Evolutionary conservation across 1,140 invertebrate genomes (phyloP).

Genomic region (Acromyrmex heyeri): DNA sequence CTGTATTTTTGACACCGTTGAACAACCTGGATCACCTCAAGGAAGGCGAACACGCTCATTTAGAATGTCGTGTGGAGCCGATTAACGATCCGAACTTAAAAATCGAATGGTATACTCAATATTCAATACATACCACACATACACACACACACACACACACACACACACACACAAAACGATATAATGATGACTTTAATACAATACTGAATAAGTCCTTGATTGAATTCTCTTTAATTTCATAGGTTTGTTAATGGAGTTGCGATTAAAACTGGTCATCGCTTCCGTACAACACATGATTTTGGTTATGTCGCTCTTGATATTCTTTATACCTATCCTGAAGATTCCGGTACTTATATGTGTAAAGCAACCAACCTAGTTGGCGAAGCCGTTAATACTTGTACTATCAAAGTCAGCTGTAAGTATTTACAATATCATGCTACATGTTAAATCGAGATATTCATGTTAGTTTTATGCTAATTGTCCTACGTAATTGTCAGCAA

Average conservation of each 20-base stretch:
- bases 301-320: slow-evolving; percentile 98
- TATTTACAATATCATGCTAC: slow-evolving; percentile 37
- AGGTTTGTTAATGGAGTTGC: slow-evolving; percentile 85
- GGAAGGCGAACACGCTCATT: slow-evolving; percentile 96
- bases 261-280: slow-evolving; percentile 91
- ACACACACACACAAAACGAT: neutral
- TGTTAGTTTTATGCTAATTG: neutral
- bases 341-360: slow-evolving; percentile 97
- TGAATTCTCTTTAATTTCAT: slow-evolving; percentile 20
- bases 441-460: neutral
- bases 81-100: slow-evolving; percentile 97
- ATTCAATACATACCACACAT: neutral
- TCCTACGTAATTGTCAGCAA: slow-evolving; percentile 43
- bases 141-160: too few relatives aligned
- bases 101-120: slow-evolving; percentile 95
- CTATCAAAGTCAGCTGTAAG: slow-evolving; percentile 93
- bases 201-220: neutral
- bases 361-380: slow-evolving; percentile 96
- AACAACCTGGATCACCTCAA: slow-evolving; percentile 94
- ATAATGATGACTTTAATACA: too few relatives aligned
- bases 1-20: slow-evolving; percentile 95
- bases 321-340: slow-evolving; percentile 96
- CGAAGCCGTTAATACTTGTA: slow-evolving; percentile 96
- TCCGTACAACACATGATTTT: slow-evolving; percentile 97
- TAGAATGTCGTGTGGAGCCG: slow-evolving; percentile 98